Percentiles rank a stretch among this genome's conserved stretches.
Evolutionary conservation across 2,113 vertebrate species (phyloP).

Genomic region (Anolis carolinensis): DNA sequence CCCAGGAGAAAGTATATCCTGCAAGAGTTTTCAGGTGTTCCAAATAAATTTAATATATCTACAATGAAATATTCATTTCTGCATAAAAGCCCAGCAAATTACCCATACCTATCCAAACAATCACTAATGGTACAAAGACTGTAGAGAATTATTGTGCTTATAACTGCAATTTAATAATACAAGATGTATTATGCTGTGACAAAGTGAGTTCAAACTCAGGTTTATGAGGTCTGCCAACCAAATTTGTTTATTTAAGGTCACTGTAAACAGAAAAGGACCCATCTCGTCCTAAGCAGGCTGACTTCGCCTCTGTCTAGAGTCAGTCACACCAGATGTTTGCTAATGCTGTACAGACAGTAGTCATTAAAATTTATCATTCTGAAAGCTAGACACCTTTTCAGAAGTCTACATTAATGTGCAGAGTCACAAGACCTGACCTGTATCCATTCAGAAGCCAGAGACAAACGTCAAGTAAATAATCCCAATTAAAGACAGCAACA

Average conservation of each 20-base stretch:
- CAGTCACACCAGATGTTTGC: constrained; percentile 62
- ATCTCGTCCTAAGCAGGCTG: constrained; percentile 27
- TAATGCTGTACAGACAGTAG: constrained; percentile 60
- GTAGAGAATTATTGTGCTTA: not conserved
- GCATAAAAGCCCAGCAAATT: not conserved
- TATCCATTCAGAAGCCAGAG: constrained; percentile 56
- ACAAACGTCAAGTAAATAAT: constrained; percentile 46
- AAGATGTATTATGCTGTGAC: not conserved
- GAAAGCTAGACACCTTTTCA: constrained; percentile 62
- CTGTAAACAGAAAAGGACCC: constrained; percentile 35
- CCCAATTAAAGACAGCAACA: constrained; percentile 46
- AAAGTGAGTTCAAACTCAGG: not conserved
- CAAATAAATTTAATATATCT: not conserved
- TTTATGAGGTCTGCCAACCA: constrained; percentile 32
- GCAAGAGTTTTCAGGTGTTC: not conserved
- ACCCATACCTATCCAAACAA: not conserved
- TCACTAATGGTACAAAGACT: not conserved
- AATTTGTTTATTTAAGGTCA: constrained; percentile 44
- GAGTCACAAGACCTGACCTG: constrained; percentile 47
- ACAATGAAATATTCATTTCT: constrained; percentile 4
- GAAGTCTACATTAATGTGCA: constrained; percentile 58
- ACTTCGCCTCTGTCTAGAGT: constrained; percentile 47
- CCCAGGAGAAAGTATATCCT: too few relatives aligned
- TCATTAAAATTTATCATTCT: constrained; percentile 63
- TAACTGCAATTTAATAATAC: constrained; percentile 3